These are phyloP conservation scores for Hemistola chrysoprasaria DNA, from an alignment of 2,888 invertebrate species.

Conservation along the genomic window DNA sequence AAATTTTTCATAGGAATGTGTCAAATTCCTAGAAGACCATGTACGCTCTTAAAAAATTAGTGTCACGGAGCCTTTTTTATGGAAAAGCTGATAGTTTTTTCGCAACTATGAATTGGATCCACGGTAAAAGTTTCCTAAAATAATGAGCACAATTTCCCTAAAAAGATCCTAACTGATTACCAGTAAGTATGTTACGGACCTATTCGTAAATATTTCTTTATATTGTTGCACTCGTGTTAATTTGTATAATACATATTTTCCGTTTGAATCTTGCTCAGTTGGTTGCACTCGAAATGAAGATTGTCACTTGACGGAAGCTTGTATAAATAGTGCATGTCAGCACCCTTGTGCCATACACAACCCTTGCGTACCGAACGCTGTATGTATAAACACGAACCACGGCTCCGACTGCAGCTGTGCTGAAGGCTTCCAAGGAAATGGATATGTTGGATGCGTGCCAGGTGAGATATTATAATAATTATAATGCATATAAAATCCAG, in stretches of 20 bases:
- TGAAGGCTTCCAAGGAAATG: conserved; percentile 94
- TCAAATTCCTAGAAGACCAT: too few species aligned
- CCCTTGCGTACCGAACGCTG: conserved; percentile 91
- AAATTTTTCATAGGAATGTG: too few species aligned
- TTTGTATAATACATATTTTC: conserved; percentile 33
- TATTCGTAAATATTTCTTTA: too few species aligned
- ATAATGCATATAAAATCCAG: too few species aligned
- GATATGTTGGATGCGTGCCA: conserved; percentile 90
- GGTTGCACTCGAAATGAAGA: conserved; percentile 94
- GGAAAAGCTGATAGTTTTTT: too few species aligned
- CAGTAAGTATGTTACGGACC: too few species aligned
- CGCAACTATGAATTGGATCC: too few species aligned
- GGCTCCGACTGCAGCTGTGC: conserved; percentile 92
- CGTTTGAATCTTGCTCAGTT: conserved; percentile 82
- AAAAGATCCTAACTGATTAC: too few species aligned
- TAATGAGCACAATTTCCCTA: too few species aligned
- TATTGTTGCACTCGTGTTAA: conserved; percentile 4
- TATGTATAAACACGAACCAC: conserved; percentile 94
- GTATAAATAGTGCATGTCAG: conserved; percentile 92
- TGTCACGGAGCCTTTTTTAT: too few species aligned
- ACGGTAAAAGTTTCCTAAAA: too few species aligned
- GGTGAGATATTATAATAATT: conserved; percentile 73
- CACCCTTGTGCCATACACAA: conserved; percentile 93
- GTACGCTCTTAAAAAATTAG: too few species aligned
- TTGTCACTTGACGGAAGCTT: conserved; percentile 92